These are phyloP conservation scores for Zingel zingel DNA, from an alignment of 2,113 vertebrate species.

Conservation along the genomic window DNA sequence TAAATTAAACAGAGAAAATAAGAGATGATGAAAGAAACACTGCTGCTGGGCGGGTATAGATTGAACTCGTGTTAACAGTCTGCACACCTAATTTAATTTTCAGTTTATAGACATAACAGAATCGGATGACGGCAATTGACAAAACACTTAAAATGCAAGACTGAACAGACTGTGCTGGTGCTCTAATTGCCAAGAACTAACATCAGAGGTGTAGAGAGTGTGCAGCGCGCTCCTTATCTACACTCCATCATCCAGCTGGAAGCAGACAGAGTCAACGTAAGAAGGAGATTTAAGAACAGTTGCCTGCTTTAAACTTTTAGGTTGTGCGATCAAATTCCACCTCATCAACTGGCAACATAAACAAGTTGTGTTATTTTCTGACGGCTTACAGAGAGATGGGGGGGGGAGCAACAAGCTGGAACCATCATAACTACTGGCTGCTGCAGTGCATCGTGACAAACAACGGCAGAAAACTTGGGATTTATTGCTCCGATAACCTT, in stretches of 20 bases:
- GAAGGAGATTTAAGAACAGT: slow-evolving; percentile 71
- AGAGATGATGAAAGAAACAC: slow-evolving; percentile 67
- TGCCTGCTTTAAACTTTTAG: slow-evolving; percentile 71
- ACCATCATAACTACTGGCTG: slow-evolving; percentile 69
- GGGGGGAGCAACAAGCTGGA: slow-evolving; percentile 35
- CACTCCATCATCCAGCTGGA: slow-evolving; percentile 66
- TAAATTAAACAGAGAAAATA: slow-evolving; percentile 75
- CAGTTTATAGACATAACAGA: slow-evolving; percentile 72
- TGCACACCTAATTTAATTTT: slow-evolving; percentile 77
- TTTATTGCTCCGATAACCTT: slow-evolving; percentile 85
- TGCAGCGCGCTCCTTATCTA: slow-evolving; percentile 41
- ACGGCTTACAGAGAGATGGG: slow-evolving; percentile 54
- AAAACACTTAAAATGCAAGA: slow-evolving; percentile 72
- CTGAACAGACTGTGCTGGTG: slow-evolving; percentile 58
- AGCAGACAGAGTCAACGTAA: slow-evolving; percentile 58
- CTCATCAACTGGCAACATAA: slow-evolving; percentile 69
- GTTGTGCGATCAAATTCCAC: slow-evolving; percentile 69
- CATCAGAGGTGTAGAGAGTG: slow-evolving; percentile 48
- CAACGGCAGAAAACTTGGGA: slow-evolving; percentile 72
- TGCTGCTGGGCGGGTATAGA: slow-evolving; percentile 53
- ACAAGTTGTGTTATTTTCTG: slow-evolving; percentile 68
- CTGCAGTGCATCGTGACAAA: slow-evolving; percentile 75
- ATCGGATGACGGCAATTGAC: slow-evolving; percentile 70
- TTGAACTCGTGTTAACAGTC: slow-evolving; percentile 67
- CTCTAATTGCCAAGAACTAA: slow-evolving; percentile 47